Evolutionary conservation across 2,797 vertebrate species (phyloP).

Genomic region (Melopsittacus undulatus): DNA sequence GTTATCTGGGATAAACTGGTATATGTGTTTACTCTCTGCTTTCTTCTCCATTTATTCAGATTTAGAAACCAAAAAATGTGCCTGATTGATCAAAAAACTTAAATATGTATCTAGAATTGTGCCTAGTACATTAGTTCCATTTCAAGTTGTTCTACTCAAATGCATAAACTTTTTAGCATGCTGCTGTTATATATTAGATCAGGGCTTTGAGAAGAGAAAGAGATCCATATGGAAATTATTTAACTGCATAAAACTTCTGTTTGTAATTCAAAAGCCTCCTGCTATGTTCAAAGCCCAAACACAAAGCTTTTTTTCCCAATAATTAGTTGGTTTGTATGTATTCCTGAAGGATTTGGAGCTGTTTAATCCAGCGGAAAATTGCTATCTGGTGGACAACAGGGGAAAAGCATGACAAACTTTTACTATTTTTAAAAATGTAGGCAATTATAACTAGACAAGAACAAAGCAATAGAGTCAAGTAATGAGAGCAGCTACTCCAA

Average conservation of each 20-base stretch:
- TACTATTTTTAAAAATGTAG: background rate
- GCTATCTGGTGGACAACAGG: background rate
- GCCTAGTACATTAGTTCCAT: slow-evolving; percentile 4
- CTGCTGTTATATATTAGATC: background rate
- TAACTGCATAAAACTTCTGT: background rate
- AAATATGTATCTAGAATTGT: slow-evolving; percentile 32
- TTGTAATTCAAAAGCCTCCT: slow-evolving; percentile 19
- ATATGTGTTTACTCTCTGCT: background rate
- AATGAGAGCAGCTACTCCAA: background rate
- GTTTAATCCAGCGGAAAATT: slow-evolving; percentile 39
- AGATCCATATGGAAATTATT: slow-evolving; percentile 2
- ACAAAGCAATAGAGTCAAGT: background rate
- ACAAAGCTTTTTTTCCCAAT: background rate
- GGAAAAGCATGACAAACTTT: background rate
- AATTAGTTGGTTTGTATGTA: background rate
- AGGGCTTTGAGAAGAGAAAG: background rate
- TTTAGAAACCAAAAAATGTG: background rate
- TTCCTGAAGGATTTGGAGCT: slow-evolving; percentile 33
- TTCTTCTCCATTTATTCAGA: background rate
- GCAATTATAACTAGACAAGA: background rate
- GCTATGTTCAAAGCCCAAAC: slow-evolving; percentile 25
- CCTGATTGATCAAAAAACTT: background rate
- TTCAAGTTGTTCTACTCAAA: slow-evolving; percentile 25
- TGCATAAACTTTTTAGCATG: background rate
- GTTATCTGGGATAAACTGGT: background rate